Conservation (phyloP, 2,113 vertebrate species). For the Rhegmatorhina hoffmannsi region DNA sequence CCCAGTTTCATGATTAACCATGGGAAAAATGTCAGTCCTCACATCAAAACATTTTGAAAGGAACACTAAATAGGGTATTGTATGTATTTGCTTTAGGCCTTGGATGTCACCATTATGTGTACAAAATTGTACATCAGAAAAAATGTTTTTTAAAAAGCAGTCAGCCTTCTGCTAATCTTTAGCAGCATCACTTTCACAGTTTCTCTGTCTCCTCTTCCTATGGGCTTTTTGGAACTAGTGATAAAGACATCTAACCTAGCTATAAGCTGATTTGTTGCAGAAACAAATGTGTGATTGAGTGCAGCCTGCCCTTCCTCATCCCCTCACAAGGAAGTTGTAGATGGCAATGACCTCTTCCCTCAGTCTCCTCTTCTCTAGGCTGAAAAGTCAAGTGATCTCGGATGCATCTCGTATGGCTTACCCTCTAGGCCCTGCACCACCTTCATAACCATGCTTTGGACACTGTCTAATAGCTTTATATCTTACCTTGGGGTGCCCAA, state of each 20-base stretch:
- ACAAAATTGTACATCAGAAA: not conserved
- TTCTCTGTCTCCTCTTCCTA: conserved; percentile 16
- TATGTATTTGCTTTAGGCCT: not conserved
- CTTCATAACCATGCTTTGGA: not conserved
- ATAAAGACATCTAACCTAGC: conserved; percentile 26
- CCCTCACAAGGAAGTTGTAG: fast-evolving
- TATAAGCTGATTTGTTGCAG: not conserved
- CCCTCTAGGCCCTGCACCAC: not conserved
- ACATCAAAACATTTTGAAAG: not conserved
- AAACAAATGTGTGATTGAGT: not conserved
- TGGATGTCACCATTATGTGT: not conserved
- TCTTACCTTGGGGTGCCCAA: not conserved
- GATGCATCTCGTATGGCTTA: fast-evolving
- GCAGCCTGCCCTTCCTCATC: not conserved
- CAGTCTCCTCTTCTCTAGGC: not conserved
- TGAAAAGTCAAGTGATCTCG: not conserved
- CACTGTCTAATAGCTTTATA: not conserved
- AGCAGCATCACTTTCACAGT: conserved; percentile 29
- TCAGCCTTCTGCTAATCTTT: not conserved
- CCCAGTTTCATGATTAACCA: conserved; percentile 35
- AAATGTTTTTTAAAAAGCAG: not conserved
- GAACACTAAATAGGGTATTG: conserved; percentile 3
- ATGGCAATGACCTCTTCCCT: not conserved
- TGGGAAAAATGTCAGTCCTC: conserved; percentile 36
- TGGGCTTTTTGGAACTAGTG: not conserved